A percentile compares a stretch with the other conserved stretches of the same genome.
phyloP scores from a whole-genome alignment of 1,140 invertebrate genomes.

The Orius insidiosus region DNA sequence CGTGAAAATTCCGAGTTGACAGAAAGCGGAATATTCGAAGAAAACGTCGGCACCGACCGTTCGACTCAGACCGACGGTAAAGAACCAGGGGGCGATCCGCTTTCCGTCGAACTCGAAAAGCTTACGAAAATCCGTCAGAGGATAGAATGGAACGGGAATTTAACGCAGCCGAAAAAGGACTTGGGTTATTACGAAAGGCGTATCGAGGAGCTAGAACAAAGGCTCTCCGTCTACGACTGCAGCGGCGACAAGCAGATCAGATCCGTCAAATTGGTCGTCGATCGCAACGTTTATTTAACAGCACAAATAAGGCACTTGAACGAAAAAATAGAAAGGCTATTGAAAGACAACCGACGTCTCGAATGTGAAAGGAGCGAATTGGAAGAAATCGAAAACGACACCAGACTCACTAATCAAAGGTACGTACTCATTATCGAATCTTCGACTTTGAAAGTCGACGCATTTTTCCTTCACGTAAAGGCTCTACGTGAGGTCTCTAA shows the following conservation, averaged over 20 bases:
- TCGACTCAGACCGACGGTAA: constrained; percentile 23
- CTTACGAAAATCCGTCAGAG: constrained; percentile 22
- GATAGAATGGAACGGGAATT: constrained; percentile 20
- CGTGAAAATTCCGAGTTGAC: constrained; percentile 1
- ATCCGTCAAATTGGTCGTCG: constrained; percentile 17
- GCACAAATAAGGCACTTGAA: constrained; percentile 22
- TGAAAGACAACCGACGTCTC: constrained; percentile 24
- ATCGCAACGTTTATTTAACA: constrained; percentile 18
- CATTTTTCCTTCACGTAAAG: too few species aligned
- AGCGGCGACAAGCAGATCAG: constrained; percentile 16
- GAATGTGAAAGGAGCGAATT: constrained; percentile 28
- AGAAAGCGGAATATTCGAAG: constrained; percentile 31
- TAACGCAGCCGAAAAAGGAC: constrained; percentile 15
- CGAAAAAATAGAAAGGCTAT: constrained; percentile 21
- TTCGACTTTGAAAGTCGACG: too few species aligned
- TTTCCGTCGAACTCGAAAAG: constrained; percentile 22
- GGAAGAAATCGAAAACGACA: constrained; percentile 31
- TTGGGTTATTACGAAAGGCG: constrained; percentile 18
- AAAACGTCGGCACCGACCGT: constrained; percentile 19
- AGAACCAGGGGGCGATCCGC: constrained; percentile 13
- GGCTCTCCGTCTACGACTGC: constrained; percentile 20
- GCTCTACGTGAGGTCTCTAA: too few species aligned
- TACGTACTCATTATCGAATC: constrained; percentile 18
- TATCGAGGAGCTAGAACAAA: constrained; percentile 19
- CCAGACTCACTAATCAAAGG: constrained; percentile 28